Percentiles rank a stretch among this genome's conserved stretches.
phyloP scores from a whole-genome alignment of 2,888 invertebrate genomes.

The Glomeris marginata region DNA sequence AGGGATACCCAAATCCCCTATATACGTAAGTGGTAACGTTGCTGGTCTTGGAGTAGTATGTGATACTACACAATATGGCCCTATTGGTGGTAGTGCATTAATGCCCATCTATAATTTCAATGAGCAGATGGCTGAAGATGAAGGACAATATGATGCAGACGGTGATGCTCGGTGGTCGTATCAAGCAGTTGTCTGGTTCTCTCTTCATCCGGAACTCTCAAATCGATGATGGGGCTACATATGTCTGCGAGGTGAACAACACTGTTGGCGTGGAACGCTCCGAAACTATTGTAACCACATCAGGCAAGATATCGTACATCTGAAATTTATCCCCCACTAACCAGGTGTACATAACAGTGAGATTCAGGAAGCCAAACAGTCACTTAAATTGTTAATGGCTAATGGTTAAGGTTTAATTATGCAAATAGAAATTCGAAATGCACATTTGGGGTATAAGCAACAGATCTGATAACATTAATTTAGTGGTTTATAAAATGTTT shows the following conservation, averaged over 20 bases:
- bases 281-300: slow-evolving; percentile 17
- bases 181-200: slow-evolving; percentile 16
- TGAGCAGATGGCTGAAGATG: slow-evolving; percentile 9
- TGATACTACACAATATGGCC: not conserved
- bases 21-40: slow-evolving; percentile 6
- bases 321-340: not conserved
- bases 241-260: slow-evolving; percentile 17
- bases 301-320: slow-evolving; percentile 13
- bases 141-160: slow-evolving; percentile 6
- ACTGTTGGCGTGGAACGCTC: slow-evolving; percentile 16
- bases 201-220: slow-evolving; percentile 15
- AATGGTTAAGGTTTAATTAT: too few species aligned
- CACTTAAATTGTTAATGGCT: too few species aligned
- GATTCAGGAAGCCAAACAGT: too few species aligned
- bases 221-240: slow-evolving; percentile 16
- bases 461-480: too few species aligned
- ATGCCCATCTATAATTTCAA: not conserved
- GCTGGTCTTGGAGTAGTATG: not conserved
- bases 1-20: slow-evolving; percentile 9
- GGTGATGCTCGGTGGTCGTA: slow-evolving; percentile 10
- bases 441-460: too few species aligned
- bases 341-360: too few species aligned
- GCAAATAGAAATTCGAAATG: too few species aligned
- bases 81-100: not conserved
- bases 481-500: too few species aligned